These are phyloP conservation scores for Noctua janthe DNA, from an alignment of 2,888 invertebrate genomes.

Conservation along the genomic window DNA sequence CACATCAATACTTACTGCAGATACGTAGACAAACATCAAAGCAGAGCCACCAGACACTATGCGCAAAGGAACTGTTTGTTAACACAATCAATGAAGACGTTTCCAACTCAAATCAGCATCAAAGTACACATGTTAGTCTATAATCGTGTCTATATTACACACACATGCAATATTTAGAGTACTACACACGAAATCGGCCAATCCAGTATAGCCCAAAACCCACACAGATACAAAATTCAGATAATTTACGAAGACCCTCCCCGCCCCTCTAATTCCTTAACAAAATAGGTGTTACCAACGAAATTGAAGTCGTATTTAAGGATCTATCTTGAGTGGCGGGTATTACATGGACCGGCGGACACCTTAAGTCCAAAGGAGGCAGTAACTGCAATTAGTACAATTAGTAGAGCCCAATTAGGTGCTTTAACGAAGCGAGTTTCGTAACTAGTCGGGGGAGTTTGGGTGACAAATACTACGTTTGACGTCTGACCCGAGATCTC, in stretches of 20 bases:
- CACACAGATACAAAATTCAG: slow-evolving; percentile 58
- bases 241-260: slow-evolving; percentile 60
- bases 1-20: slow-evolving; percentile 71
- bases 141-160: slow-evolving; percentile 52
- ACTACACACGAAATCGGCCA: slow-evolving; percentile 52
- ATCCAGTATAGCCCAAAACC: slow-evolving; percentile 59
- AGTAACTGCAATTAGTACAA: slow-evolving; percentile 85
- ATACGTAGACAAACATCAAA: slow-evolving; percentile 83
- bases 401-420: slow-evolving; percentile 87
- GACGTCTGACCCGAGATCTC: slow-evolving; percentile 83
- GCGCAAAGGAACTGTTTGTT: slow-evolving; percentile 83
- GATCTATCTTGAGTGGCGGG: slow-evolving; percentile 65
- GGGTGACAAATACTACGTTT: slow-evolving; percentile 84
- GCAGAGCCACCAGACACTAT: slow-evolving; percentile 74
- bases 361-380: slow-evolving; percentile 86
- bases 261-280: slow-evolving; percentile 59
- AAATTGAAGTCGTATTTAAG: slow-evolving; percentile 58
- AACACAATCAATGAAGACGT: slow-evolving; percentile 83
- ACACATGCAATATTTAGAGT: slow-evolving; percentile 48
- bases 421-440: slow-evolving; percentile 87
- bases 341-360: slow-evolving; percentile 71
- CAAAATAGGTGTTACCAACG: slow-evolving; percentile 63
- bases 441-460: slow-evolving; percentile 81
- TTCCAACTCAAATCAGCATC: slow-evolving; percentile 69
- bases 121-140: slow-evolving; percentile 68